Evolutionary conservation across 64 coral and sea anemone genomes (phyloP).

Genomic region (Trachythela sp.): DNA sequence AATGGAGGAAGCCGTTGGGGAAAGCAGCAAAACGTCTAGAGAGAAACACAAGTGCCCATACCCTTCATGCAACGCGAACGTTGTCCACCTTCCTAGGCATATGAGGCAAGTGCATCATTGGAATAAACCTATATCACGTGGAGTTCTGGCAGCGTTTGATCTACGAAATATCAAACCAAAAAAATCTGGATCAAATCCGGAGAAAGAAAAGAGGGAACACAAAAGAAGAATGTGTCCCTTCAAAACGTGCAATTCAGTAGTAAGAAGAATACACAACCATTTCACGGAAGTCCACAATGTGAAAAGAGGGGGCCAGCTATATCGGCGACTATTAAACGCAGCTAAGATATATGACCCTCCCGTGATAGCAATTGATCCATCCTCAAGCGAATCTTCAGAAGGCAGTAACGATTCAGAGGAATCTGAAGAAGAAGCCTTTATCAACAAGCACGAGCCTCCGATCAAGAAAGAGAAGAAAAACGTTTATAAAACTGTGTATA

Average conservation of each 20-base stretch:
- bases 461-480: too few species aligned
- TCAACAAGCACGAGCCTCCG: background rate
- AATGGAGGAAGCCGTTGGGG: too few species aligned
- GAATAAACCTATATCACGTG: background rate
- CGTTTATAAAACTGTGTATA: background rate
- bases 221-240: background rate
- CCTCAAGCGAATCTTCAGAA: background rate
- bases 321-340: background rate
- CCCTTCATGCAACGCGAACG: background rate
- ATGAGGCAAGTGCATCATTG: background rate
- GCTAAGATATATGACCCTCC: background rate
- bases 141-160: background rate
- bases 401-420: background rate
- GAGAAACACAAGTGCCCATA: background rate
- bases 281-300: background rate
- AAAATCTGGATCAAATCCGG: too few species aligned
- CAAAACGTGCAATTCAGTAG: background rate
- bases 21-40: background rate
- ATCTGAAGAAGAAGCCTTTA: background rate
- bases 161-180: background rate
- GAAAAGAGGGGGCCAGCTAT: background rate
- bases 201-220: background rate
- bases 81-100: background rate
- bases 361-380: background rate
- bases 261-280: background rate